Percentiles rank a stretch among this genome's conserved stretches.
phyloP scores from a whole-genome alignment of 2,888 invertebrate genomes.

The Muscina levida region DNA sequence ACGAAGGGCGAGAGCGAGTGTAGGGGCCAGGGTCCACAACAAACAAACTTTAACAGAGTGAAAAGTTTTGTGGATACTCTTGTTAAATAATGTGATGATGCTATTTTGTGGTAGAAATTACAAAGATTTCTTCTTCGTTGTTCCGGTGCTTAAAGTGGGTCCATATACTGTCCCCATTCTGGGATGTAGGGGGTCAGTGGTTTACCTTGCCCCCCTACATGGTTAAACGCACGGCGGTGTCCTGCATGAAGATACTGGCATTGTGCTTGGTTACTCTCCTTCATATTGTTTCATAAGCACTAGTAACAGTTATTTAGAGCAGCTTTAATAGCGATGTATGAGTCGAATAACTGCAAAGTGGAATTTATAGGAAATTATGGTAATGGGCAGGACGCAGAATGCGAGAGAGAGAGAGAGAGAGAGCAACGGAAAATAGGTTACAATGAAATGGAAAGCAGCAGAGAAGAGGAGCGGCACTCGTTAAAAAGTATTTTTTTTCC shows the following conservation, averaged over 20 bases:
- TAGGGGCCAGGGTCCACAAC: conserved; percentile 10
- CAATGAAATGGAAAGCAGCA: conserved; percentile 14
- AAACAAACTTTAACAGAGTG: conserved; percentile 52
- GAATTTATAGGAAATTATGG: conserved; percentile 15
- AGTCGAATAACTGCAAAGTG: neutral
- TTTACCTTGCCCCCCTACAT: neutral
- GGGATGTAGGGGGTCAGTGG: neutral
- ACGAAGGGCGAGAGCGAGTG: neutral
- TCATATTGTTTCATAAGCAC: neutral
- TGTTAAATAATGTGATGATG: conserved; percentile 30
- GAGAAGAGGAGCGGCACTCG: neutral
- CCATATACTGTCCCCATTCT: too few relatives aligned
- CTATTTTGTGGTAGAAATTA: conserved; percentile 35
- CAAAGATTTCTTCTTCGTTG: conserved; percentile 1
- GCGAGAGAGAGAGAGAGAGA: neutral
- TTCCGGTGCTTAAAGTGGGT: neutral
- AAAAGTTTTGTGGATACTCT: conserved; percentile 46
- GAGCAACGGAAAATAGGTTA: conserved; percentile 14
- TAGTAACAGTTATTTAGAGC: too few relatives aligned
- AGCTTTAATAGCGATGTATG: neutral
- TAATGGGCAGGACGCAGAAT: neutral
- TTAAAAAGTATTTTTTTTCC: conserved; percentile 44
- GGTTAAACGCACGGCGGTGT: neutral
- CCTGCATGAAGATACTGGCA: neutral
- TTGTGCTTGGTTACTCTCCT: neutral